Evolutionary conservation across 2,888 invertebrate species (phyloP).

Genomic region (Philopedon plagiatum): DNA sequence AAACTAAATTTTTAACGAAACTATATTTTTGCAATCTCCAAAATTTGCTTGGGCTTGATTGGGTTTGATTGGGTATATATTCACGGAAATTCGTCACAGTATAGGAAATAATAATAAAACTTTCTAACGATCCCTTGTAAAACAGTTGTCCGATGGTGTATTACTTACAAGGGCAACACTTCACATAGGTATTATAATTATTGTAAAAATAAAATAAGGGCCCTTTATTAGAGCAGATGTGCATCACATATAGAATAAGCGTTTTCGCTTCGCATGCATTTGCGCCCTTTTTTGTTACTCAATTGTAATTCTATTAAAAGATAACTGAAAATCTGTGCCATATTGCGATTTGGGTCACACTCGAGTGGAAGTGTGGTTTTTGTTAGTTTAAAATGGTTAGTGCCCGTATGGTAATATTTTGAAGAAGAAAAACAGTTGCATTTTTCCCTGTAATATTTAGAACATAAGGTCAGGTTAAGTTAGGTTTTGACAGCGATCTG

Average conservation of each 20-base stretch:
- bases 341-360: constrained; percentile 31
- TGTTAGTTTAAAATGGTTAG: constrained; percentile 12
- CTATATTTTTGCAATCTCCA: too few species aligned
- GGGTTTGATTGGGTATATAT: too few species aligned
- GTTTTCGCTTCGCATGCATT: constrained; percentile 19
- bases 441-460: too few species aligned
- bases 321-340: constrained; percentile 40
- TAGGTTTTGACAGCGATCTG: too few species aligned
- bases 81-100: too few species aligned
- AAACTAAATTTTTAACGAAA: too few species aligned
- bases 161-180: constrained; percentile 38
- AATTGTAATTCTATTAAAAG: constrained; percentile 42
- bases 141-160: constrained; percentile 1
- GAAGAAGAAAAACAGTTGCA: too few species aligned
- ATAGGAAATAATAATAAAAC: too few species aligned
- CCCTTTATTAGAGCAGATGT: constrained; percentile 38
- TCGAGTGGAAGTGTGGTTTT: constrained; percentile 25
- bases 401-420: background rate
- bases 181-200: constrained; percentile 32
- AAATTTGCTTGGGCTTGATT: too few species aligned
- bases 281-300: constrained; percentile 39
- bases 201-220: constrained; percentile 36
- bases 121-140: background rate
- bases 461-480: too few species aligned
- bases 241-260: background rate